phyloP scores from a whole-genome alignment of 2,888 invertebrate species.

The Peribatodes rhomboidaria region DNA sequence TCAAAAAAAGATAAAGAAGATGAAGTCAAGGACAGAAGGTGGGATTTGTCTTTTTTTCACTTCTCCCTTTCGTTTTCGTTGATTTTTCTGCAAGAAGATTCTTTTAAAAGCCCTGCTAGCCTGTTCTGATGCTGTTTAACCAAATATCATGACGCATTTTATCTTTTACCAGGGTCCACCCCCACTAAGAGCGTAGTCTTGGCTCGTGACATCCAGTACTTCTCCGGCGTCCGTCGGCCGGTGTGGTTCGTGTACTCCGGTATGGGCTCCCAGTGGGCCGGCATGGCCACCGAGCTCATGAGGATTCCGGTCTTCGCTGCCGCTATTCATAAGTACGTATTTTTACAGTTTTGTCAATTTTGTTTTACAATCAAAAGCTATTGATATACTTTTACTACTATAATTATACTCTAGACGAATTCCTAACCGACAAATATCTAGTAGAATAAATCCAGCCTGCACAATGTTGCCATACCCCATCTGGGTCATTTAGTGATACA shows the following conservation, averaged over 20 bases:
- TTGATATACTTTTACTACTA: no score
- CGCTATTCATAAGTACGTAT: conserved; percentile 87
- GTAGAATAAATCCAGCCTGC: no score
- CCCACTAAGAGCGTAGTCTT: conserved; percentile 71
- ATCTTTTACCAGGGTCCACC: conserved; percentile 72
- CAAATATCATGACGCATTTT: no score
- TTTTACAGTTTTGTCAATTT: no score
- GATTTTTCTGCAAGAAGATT: no score
- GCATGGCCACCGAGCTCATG: conserved; percentile 93
- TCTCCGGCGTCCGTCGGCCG: conserved; percentile 88
- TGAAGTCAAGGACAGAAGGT: neutral
- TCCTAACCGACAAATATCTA: no score
- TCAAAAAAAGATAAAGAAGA: neutral
- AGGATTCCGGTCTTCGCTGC: conserved; percentile 90
- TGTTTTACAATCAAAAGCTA: no score
- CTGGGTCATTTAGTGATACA: no score
- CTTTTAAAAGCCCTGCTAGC: neutral
- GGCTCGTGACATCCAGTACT: conserved; percentile 86
- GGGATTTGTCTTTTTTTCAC: no score
- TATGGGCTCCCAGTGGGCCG: conserved; percentile 96
- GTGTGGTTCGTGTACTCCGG: conserved; percentile 97
- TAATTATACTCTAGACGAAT: no score
- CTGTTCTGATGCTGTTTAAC: neutral
- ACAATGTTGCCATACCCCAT: no score
- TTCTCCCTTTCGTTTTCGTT: no score